phyloP scores from a whole-genome alignment of 2,113 vertebrate genomes.

The Protobothrops mucrosquamatus region DNA sequence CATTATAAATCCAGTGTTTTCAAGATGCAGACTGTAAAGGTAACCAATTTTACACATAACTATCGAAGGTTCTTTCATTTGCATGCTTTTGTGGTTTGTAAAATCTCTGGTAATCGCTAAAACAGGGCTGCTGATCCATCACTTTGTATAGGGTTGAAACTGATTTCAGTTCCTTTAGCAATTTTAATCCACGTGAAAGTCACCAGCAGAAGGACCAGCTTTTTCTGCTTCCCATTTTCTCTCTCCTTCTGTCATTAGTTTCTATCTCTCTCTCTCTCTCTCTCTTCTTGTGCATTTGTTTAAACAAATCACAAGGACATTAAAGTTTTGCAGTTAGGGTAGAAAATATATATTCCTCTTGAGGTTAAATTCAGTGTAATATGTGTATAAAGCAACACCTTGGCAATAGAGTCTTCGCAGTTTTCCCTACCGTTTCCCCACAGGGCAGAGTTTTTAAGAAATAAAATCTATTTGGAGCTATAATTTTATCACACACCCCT shows the following conservation, averaged over 20 bases:
- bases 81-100: conserved; percentile 74
- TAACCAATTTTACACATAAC: conserved; percentile 77
- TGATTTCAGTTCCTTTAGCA: conserved; percentile 72
- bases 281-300: conserved; percentile 67
- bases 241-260: not conserved
- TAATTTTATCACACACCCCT: conserved; percentile 71
- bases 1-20: conserved; percentile 77
- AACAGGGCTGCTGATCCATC: conserved; percentile 71
- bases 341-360: conserved; percentile 81
- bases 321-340: conserved; percentile 71
- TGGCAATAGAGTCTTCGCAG: conserved; percentile 78
- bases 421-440: conserved; percentile 73
- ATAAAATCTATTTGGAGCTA: conserved; percentile 70
- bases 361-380: conserved; percentile 80
- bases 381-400: conserved; percentile 79
- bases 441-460: conserved; percentile 70
- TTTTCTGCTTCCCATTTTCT: not conserved
- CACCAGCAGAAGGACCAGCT: conserved; percentile 49
- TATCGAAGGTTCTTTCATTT: conserved; percentile 76
- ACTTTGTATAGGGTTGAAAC: conserved; percentile 63
- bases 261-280: not conserved
- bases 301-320: conserved; percentile 76
- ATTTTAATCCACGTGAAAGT: conserved; percentile 75
- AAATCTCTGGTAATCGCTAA: conserved; percentile 69
- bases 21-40: conserved; percentile 80